These are phyloP conservation scores for Clavelina lepadiformis DNA, from an alignment of 23 tunicate species.

Conservation along the genomic window DNA sequence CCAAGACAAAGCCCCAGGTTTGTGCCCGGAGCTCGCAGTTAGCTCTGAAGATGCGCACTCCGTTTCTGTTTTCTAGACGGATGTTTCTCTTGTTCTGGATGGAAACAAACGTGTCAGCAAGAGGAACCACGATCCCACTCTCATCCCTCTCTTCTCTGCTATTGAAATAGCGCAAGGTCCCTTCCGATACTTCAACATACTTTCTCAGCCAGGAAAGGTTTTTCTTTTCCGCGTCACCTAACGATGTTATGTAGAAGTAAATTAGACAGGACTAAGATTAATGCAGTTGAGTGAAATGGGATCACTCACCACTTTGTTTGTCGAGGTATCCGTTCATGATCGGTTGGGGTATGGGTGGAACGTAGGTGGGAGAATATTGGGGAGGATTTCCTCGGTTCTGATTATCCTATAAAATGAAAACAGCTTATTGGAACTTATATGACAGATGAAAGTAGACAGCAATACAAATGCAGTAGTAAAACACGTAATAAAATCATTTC, in stretches of 20 bases:
- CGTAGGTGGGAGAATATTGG: no score
- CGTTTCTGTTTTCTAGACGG: slow-evolving; percentile 16
- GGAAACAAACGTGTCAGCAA: slow-evolving; percentile 21
- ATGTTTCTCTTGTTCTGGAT: slow-evolving; percentile 12
- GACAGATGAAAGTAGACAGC: no score
- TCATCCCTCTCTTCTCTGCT: slow-evolving; percentile 9
- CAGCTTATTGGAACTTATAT: no score
- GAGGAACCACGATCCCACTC: slow-evolving; percentile 18
- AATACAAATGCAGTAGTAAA: no score
- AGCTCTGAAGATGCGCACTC: slow-evolving; percentile 21
- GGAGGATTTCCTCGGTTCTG: no score
- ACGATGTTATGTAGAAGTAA: no score
- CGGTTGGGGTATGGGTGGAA: slow-evolving; percentile 23
- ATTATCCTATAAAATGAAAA: no score
- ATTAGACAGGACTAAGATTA: no score
- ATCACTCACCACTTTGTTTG: slow-evolving; percentile 26
- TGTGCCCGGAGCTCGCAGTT: slow-evolving; percentile 15
- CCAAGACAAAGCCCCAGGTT: slow-evolving; percentile 12
- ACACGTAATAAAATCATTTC: no score
- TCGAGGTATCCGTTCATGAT: slow-evolving; percentile 40
- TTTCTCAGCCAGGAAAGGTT: slow-evolving; percentile 19
- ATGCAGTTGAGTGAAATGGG: no score
- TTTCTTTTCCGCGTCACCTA: slow-evolving; percentile 20
- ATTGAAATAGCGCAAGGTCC: slow-evolving; percentile 13
- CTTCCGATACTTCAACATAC: slow-evolving; percentile 27